These are phyloP conservation scores for Madoqua kirkii DNA, from an alignment of 2,113 vertebrate species.

Conservation along the genomic window DNA sequence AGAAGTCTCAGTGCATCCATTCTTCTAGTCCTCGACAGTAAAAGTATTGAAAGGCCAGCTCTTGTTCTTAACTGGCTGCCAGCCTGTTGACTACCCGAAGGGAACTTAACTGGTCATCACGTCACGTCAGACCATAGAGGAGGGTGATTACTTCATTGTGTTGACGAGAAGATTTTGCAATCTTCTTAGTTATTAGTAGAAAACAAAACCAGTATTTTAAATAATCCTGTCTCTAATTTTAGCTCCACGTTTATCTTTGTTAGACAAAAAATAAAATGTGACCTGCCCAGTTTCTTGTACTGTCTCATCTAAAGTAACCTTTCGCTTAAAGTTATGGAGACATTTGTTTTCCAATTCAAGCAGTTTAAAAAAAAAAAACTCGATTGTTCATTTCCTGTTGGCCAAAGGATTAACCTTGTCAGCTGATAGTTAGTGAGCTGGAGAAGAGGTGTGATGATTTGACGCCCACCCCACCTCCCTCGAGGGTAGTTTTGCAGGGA, in stretches of 20 bases:
- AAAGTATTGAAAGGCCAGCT: not conserved
- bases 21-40: not conserved
- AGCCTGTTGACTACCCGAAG: not conserved
- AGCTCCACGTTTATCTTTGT: not conserved
- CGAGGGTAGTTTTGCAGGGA: not conserved
- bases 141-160: not conserved
- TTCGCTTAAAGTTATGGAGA: not conserved
- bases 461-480: fast-evolving
- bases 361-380: no score
- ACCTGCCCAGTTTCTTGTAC: not conserved
- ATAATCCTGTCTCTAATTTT: not conserved
- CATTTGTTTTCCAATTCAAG: not conserved
- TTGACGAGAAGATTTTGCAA: not conserved
- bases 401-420: not conserved
- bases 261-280: not conserved
- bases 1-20: not conserved
- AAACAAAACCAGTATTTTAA: not conserved
- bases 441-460: not conserved
- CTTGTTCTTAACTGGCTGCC: not conserved
- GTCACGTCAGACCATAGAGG: not conserved
- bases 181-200: not conserved
- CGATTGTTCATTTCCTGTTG: not conserved
- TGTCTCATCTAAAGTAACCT: not conserved
- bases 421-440: not conserved
- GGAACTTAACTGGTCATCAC: not conserved